phyloP scores from a whole-genome alignment of 2,797 vertebrate species.

The Fratercula arctica region DNA sequence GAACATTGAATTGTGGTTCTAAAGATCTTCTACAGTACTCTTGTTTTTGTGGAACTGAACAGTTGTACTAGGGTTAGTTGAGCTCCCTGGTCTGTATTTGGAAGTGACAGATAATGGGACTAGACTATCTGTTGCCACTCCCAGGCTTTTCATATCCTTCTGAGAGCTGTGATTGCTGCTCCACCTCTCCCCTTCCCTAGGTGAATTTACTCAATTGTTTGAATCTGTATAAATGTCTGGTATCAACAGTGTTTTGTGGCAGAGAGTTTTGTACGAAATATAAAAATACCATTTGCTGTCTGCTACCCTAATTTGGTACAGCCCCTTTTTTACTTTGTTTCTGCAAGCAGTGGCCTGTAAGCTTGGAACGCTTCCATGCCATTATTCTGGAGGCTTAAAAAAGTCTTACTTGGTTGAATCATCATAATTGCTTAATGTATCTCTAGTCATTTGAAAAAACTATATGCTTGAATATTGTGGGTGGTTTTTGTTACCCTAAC shows the following conservation, averaged over 20 bases:
- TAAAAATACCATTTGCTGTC: neutral
- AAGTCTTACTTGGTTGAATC: neutral
- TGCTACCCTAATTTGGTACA: neutral
- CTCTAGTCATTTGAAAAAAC: neutral
- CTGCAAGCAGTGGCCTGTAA: neutral
- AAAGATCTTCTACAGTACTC: neutral
- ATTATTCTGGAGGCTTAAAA: neutral
- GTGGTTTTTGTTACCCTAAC: neutral
- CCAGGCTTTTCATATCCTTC: neutral
- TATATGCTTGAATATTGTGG: neutral
- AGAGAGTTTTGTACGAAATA: neutral
- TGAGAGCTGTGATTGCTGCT: neutral
- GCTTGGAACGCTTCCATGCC: neutral
- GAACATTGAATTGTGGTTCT: neutral
- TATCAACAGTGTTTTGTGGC: neutral
- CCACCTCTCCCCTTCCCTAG: neutral
- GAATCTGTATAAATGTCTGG: neutral
- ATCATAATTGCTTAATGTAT: neutral
- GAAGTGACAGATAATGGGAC: neutral
- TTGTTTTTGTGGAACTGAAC: neutral
- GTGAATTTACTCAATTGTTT: neutral
- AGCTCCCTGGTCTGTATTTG: neutral
- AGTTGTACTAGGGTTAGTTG: neutral
- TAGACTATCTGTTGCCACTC: neutral
- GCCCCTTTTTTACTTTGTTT: fast-evolving